Evolutionary conservation across 2,113 vertebrate genomes (phyloP).

Genomic region (Neotoma lepida): DNA sequence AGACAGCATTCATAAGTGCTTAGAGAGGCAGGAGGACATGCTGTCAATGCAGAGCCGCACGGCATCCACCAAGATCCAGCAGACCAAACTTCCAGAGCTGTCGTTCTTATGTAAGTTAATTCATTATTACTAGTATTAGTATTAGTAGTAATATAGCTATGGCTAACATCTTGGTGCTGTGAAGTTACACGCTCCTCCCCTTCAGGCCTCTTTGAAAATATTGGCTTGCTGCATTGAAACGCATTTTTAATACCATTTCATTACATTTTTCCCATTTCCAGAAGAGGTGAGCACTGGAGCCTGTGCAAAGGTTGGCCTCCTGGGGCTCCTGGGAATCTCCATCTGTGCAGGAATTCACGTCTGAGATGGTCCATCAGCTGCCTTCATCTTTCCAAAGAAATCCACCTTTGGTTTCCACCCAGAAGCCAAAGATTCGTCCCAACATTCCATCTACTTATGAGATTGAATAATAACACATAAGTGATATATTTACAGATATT

Average conservation of each 20-base stretch:
- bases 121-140: accelerated
- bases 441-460: not conserved
- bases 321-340: conserved; percentile 78
- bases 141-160: not conserved
- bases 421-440: conserved; percentile 1
- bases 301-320: conserved; percentile 81
- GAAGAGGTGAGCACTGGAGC: accelerated
- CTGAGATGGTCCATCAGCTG: not conserved
- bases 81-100: not conserved
- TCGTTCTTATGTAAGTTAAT: not conserved
- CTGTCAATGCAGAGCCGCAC: not conserved
- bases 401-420: not conserved
- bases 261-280: conserved; percentile 29
- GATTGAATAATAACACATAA: conserved; percentile 52
- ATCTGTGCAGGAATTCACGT: conserved; percentile 34
- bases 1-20: not conserved
- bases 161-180: conserved; percentile 12
- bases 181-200: not conserved
- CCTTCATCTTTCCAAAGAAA: not conserved
- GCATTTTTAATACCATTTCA: not conserved
- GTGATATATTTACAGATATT: conserved; percentile 51
- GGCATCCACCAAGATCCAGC: not conserved
- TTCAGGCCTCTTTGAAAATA: not conserved
- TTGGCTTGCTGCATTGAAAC: not conserved
- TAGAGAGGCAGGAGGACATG: not conserved